Percentiles rank a stretch among this genome's conserved stretches.
These are phyloP conservation scores for Megamerina dolium DNA, from an alignment of 2,888 invertebrate genomes.

Conservation along the genomic window DNA sequence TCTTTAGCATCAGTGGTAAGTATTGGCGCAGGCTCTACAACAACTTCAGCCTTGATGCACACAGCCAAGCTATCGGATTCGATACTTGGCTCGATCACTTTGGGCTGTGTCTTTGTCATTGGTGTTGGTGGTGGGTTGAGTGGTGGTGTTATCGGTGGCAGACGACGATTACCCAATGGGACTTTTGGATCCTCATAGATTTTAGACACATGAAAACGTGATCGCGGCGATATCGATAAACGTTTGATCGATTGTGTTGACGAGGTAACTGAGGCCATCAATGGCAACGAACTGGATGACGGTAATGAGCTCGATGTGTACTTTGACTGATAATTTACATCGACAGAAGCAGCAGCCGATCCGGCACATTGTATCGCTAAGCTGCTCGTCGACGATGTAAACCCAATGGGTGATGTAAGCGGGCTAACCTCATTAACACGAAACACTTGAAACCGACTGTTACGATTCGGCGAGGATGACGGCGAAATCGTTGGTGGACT, in stretches of 20 bases:
- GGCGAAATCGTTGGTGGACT: slow-evolving; percentile 60
- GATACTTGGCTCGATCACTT: too few relatives aligned
- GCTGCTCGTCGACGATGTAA: slow-evolving; percentile 14
- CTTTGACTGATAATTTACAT: slow-evolving; percentile 10
- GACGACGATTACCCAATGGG: slow-evolving; percentile 28
- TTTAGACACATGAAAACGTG: slow-evolving; percentile 43
- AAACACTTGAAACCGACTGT: slow-evolving; percentile 48
- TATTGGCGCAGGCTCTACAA: too few relatives aligned
- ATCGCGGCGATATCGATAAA: slow-evolving; percentile 43
- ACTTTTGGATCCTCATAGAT: slow-evolving; percentile 45
- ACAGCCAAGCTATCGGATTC: too few relatives aligned
- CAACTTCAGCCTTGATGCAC: too few relatives aligned
- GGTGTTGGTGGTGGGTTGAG: slow-evolving; percentile 40
- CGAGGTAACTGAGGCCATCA: slow-evolving; percentile 40
- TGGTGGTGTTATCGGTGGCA: slow-evolving; percentile 41
- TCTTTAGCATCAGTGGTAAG: too few relatives aligned
- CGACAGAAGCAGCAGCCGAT: slow-evolving; percentile 11
- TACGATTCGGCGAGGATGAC: slow-evolving; percentile 62
- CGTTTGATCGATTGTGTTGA: slow-evolving; percentile 45
- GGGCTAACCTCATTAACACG: slow-evolving; percentile 45
- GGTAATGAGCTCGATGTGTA: slow-evolving; percentile 25
- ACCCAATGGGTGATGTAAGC: slow-evolving; percentile 37
- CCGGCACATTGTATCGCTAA: slow-evolving; percentile 5
- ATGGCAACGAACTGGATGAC: slow-evolving; percentile 40
- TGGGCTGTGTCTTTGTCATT: slow-evolving; percentile 25